Evolutionary conservation across 2,797 vertebrate genomes (phyloP).

Genomic region (Lacerta viridis): DNA sequence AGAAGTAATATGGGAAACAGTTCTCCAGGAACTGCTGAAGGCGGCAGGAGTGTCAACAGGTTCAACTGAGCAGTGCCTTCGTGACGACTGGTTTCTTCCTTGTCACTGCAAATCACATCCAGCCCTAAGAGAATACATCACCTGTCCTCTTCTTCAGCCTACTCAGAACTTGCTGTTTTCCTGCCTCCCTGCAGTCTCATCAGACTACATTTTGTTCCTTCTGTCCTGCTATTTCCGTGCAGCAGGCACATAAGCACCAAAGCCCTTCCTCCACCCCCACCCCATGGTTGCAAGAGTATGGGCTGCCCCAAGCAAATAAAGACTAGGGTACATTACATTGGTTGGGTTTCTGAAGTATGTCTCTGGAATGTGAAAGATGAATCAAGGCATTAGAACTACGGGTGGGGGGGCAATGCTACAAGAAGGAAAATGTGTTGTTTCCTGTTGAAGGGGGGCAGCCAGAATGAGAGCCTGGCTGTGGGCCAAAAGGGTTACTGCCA

Average conservation of each 20-base stretch:
- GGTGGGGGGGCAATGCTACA: not conserved
- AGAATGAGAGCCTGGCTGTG: not conserved
- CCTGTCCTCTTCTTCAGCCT: not conserved
- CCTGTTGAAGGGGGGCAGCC: not conserved
- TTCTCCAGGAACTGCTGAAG: not conserved
- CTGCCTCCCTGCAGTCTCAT: not conserved
- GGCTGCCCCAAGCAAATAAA: not conserved
- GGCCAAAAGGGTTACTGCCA: slow-evolving; percentile 8
- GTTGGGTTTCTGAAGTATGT: not conserved
- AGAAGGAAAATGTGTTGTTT: not conserved
- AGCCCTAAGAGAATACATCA: not conserved
- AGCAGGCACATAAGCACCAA: not conserved
- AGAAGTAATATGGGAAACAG: not conserved
- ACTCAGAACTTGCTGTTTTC: not conserved
- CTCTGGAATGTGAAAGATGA: not conserved
- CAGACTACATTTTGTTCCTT: not conserved
- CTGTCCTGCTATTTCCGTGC: not conserved
- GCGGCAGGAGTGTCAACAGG: not conserved
- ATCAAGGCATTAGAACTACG: not conserved
- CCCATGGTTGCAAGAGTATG: not conserved
- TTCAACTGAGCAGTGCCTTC: not conserved
- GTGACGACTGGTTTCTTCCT: not conserved
- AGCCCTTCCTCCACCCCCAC: not conserved
- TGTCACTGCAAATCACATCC: not conserved
- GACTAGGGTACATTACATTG: not conserved